phyloP scores from a whole-genome alignment of 2,113 vertebrate genomes.

The Toxostoma redivivum region DNA sequence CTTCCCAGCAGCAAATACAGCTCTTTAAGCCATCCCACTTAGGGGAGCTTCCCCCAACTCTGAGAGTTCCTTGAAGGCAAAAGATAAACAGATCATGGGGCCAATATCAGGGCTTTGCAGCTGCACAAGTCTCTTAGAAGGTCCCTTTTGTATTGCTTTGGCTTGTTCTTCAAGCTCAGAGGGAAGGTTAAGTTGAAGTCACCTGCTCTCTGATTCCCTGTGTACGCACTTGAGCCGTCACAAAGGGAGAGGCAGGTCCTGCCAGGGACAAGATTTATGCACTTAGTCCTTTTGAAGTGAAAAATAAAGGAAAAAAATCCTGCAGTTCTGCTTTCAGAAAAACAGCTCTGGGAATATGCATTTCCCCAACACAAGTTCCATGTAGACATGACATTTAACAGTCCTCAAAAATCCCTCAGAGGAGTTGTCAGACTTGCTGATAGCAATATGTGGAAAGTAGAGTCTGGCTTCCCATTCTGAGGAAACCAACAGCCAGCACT shows the following conservation, averaged over 20 bases:
- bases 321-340: neutral
- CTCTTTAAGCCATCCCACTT: constrained; percentile 16
- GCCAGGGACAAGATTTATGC: neutral
- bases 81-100: constrained; percentile 52
- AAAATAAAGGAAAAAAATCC: neutral
- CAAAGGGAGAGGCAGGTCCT: neutral
- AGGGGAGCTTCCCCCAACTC: constrained; percentile 11
- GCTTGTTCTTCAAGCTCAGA: constrained; percentile 30
- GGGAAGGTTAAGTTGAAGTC: constrained; percentile 53
- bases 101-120: constrained; percentile 50
- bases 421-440: neutral
- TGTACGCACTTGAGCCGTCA: rapidly evolving
- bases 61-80: constrained; percentile 40
- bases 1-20: constrained; percentile 12
- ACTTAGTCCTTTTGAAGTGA: neutral
- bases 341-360: neutral
- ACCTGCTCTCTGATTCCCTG: constrained; percentile 29
- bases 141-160: constrained; percentile 29
- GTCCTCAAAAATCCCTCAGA: neutral
- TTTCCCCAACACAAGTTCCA: neutral
- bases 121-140: constrained; percentile 33
- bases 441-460: neutral
- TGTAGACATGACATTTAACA: neutral
- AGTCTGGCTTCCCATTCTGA: neutral
- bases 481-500: neutral